These are phyloP conservation scores for Orgyia antiqua DNA, from an alignment of 2,888 invertebrate genomes.

Conservation along the genomic window DNA sequence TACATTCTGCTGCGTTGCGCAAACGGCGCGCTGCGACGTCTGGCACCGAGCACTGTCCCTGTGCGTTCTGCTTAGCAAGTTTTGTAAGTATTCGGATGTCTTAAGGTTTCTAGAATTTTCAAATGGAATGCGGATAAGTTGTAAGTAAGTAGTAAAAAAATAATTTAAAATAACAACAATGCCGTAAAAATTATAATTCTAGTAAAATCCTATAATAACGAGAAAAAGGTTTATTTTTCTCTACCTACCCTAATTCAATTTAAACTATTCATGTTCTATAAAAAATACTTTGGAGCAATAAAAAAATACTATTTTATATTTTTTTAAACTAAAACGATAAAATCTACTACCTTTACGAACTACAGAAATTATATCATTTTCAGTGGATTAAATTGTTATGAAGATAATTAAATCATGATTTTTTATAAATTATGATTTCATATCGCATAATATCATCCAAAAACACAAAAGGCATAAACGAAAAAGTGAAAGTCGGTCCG, in stretches of 20 bases:
- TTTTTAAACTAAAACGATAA: too few relatives aligned
- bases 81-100: slow-evolving; percentile 43
- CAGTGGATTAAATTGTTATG: too few relatives aligned
- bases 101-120: slow-evolving; percentile 28
- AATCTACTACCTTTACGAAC: too few relatives aligned
- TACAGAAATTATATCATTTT: too few relatives aligned
- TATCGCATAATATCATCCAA: slow-evolving; percentile 54
- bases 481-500: slow-evolving; percentile 67
- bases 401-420: too few relatives aligned
- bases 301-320: too few relatives aligned
- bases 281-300: too few relatives aligned
- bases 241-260: too few relatives aligned
- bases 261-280: too few relatives aligned
- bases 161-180: not conserved
- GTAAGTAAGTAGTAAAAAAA: not conserved
- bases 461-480: slow-evolving; percentile 73
- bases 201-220: too few relatives aligned
- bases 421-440: slow-evolving; percentile 13
- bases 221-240: too few relatives aligned
- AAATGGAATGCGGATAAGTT: too few relatives aligned
- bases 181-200: not conserved
- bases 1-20: slow-evolving; percentile 52
- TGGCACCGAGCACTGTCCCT: slow-evolving; percentile 31
- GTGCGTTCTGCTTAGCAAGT: slow-evolving; percentile 33
- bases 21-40: slow-evolving; percentile 44